Evolutionary conservation across 1,140 invertebrate species (phyloP).

Genomic region (Drosophila erecta): DNA sequence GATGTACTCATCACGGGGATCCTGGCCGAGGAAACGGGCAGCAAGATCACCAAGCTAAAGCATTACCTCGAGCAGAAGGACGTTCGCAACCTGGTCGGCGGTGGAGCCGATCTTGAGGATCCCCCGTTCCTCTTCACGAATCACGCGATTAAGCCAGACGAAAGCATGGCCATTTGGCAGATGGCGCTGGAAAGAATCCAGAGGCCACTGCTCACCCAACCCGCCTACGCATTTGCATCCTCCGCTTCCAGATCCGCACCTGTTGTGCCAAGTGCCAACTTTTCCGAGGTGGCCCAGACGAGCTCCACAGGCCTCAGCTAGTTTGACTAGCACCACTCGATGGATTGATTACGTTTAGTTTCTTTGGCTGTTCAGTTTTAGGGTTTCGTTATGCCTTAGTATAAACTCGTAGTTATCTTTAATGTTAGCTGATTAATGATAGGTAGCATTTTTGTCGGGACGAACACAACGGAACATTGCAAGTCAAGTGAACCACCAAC

Average conservation of each 20-base stretch:
- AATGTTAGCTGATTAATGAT: constrained; percentile 39
- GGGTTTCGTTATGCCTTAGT: constrained; percentile 43
- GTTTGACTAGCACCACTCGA: constrained; percentile 24
- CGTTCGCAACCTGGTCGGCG: constrained; percentile 63
- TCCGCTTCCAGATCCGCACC: constrained; percentile 12
- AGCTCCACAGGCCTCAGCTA: constrained; percentile 52
- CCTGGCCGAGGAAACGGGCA: constrained; percentile 87
- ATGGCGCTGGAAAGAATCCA: constrained; percentile 44
- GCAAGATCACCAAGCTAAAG: constrained; percentile 86
- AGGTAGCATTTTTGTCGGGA: constrained; percentile 56
- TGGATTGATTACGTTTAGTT: constrained; percentile 30
- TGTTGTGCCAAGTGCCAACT: constrained; percentile 5
- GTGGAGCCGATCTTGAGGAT: constrained; percentile 57
- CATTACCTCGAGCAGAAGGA: constrained; percentile 84
- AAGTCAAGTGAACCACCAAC: constrained; percentile 80
- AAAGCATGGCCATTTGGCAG: constrained; percentile 85
- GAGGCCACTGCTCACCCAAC: constrained; percentile 10
- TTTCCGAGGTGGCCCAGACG: constrained; percentile 7
- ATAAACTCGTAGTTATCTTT: constrained; percentile 38
- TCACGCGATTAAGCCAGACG: constrained; percentile 85
- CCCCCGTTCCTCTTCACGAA: constrained; percentile 86
- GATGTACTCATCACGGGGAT: constrained; percentile 93
- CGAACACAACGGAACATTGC: constrained; percentile 50
- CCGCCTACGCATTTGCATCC: constrained; percentile 17
- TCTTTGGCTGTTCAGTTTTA: constrained; percentile 51